phyloP scores from a whole-genome alignment of 2,113 vertebrate genomes.

The Anguilla japonica region DNA sequence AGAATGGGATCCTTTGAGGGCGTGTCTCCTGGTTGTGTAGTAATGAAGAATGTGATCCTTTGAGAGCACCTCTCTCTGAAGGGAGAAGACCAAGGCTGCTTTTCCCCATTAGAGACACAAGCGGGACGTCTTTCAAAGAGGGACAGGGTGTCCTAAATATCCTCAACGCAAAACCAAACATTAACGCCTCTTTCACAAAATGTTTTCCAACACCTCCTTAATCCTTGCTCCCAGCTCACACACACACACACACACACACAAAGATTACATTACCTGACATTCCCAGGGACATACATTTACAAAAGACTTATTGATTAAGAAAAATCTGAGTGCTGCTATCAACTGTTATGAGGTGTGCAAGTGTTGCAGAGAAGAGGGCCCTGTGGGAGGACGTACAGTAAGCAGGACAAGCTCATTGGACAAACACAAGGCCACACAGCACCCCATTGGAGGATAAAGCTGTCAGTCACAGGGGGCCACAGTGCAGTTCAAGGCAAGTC shows the following conservation, averaged over 20 bases:
- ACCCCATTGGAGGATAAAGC: not conserved
- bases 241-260: not conserved
- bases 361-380: not conserved
- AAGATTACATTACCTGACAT: not conserved
- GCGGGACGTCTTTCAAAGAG: not conserved
- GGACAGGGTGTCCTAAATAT: not conserved
- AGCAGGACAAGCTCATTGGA: not conserved
- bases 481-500: not conserved
- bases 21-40: not conserved
- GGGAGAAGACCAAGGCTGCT: too few relatives aligned
- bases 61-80: not conserved
- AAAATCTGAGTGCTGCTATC: not conserved
- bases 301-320: not conserved
- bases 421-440: not conserved
- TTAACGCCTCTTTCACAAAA: not conserved
- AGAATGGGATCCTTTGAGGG: not conserved
- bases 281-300: not conserved
- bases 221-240: not conserved
- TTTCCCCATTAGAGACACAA: not conserved
- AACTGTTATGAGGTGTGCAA: not conserved
- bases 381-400: not conserved
- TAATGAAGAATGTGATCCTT: too few relatives aligned
- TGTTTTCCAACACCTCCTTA: not conserved
- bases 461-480: not conserved
- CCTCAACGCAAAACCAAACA: not conserved